Base-by-base conservation (phyloP, 1,140 invertebrate genomes). In the Neotoxoptera formosana region DNA sequence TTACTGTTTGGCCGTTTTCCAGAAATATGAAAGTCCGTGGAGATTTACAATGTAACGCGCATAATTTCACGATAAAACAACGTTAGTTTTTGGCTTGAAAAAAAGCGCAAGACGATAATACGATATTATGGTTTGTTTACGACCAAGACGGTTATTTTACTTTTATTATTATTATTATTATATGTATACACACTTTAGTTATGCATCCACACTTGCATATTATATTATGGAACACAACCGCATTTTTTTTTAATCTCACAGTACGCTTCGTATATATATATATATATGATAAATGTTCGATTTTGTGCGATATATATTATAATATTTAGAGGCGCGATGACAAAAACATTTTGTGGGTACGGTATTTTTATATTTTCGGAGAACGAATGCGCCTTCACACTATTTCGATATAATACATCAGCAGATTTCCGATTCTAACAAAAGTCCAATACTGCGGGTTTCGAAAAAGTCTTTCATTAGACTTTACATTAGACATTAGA, bases 31-130 rank as follows among this genome's bases (percentile, higher is more conserved):
- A 88, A n/a, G 30, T 47, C 45, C 23, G 34, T 7, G 30, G 86
- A 48, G 86, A 88, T 88, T 48, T 88, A 89, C 48, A 87, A 53
- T 89, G n/a, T 89, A 89, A 34, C n/a, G 20, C 9, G n/a, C 48
- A 89, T 89, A 89, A 89, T 89, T 34, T 53, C 47, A 41, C 51
- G 88, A 56, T 53, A 56, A 56, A 56, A 56, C 21, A 88, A 90
- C 51, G 88, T 90, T 90, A 36, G 53, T 56, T 90, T 90, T 53
- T 56, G 36, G 83, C 41, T 41, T 41, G 34, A 84, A 41, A 25
- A 25, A 84, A 41, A 84, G 36, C 23, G 8, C 36, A 83, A 83
- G 21, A 23, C 60, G 30, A 76, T 76, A 76, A 76, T 76, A 76
- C n/a, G 60, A 34, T 76, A 76, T 76, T 76, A 76, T 76, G n/a